Conservation (phyloP, 1,140 invertebrate genomes). For the Cecropterus lyciades region DNA sequence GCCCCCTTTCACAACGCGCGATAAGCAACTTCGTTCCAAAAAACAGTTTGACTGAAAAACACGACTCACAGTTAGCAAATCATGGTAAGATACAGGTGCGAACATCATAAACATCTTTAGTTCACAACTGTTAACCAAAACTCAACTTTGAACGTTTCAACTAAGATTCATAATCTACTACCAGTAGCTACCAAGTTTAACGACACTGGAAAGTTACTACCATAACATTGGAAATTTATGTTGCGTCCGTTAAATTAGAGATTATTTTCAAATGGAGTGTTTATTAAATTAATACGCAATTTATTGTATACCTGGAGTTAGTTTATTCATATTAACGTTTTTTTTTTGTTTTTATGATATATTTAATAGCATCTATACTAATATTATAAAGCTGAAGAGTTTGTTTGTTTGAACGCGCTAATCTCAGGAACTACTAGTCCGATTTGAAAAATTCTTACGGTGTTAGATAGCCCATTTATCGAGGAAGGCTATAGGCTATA, state of each 20-base stretch:
- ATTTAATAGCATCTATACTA: too few species aligned
- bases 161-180: background rate
- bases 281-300: background rate
- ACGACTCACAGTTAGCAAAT: too few species aligned
- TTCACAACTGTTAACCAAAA: background rate
- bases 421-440: too few species aligned
- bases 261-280: constrained; percentile 4
- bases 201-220: constrained; percentile 30
- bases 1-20: too few species aligned
- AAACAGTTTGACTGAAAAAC: too few species aligned
- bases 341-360: too few species aligned
- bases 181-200: constrained; percentile 30
- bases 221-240: background rate
- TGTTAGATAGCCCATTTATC: too few species aligned
- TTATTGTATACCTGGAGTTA: background rate
- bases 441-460: too few species aligned
- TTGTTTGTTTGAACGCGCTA: too few species aligned
- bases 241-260: background rate
- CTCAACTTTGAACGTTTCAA: constrained; percentile 2
- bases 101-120: constrained; percentile 24
- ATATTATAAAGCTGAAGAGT: too few species aligned
- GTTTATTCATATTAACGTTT: background rate
- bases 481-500: too few species aligned
- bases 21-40: too few species aligned
- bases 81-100: constrained; percentile 23